Conservation (phyloP, 2,888 invertebrate genomes). For the Omphaloscelis lunosa region DNA sequence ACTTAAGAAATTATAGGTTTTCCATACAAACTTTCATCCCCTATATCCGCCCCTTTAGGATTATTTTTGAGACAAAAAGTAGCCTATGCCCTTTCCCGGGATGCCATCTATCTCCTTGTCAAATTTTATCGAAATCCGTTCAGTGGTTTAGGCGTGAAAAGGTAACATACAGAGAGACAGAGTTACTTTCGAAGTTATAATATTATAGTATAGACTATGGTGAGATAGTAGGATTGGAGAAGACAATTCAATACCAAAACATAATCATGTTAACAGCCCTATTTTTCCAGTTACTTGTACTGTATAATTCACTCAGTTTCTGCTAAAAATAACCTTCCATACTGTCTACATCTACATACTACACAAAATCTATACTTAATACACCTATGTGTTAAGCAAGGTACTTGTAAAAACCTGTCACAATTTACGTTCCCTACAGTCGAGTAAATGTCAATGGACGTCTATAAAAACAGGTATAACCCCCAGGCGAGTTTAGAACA, state of each 20-base stretch:
- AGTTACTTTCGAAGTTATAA: too few species aligned
- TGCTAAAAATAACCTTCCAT: background rate
- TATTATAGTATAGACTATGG: too few species aligned
- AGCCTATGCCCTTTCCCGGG: too few species aligned
- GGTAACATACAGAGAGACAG: too few species aligned
- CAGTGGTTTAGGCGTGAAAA: too few species aligned
- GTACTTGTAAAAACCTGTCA: constrained; percentile 19
- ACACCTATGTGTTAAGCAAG: background rate
- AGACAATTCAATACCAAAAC: background rate
- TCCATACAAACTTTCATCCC: too few species aligned
- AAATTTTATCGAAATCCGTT: too few species aligned
- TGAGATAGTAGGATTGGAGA: too few species aligned
- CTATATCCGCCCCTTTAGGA: too few species aligned
- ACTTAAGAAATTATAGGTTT: too few species aligned
- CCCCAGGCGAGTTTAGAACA: constrained; percentile 33
- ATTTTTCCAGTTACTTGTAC: background rate
- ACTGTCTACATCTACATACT: background rate
- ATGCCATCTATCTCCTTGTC: too few species aligned
- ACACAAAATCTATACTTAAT: background rate
- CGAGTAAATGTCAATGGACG: constrained; percentile 40
- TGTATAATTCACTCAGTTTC: background rate
- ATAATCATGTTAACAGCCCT: background rate
- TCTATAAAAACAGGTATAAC: constrained; percentile 47
- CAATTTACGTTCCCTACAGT: constrained; percentile 27
- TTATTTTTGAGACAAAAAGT: too few species aligned